Evolutionary conservation across 2,113 vertebrate species (phyloP).

Genomic region (Falcunculus frontatus): DNA sequence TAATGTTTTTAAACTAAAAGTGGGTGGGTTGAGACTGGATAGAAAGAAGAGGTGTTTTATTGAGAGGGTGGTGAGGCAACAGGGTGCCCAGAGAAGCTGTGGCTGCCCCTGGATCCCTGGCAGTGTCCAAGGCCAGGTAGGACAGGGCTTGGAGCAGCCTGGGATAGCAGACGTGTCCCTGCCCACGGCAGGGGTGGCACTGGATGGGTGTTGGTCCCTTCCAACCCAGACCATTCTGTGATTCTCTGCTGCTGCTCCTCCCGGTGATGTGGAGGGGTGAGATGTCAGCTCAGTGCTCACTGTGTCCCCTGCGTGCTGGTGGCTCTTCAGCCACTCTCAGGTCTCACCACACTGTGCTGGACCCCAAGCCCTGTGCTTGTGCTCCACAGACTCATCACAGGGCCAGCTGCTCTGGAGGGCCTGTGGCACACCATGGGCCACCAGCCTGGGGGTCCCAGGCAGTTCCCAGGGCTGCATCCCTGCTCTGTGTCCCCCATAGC

Average conservation of each 20-base stretch:
- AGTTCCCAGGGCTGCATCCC: not conserved
- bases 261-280: accelerated
- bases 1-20: not conserved
- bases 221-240: not conserved
- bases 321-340: accelerated
- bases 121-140: not conserved
- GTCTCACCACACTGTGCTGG: accelerated
- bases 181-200: not conserved
- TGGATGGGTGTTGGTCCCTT: not conserved
- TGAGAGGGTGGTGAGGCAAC: not conserved
- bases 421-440: accelerated
- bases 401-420: not conserved
- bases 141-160: not conserved
- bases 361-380: not conserved
- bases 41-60: not conserved
- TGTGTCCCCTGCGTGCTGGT: not conserved
- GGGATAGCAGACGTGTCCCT: too few relatives aligned
- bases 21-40: not conserved
- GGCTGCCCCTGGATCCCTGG: not conserved
- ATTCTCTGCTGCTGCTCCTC: not conserved
- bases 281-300: not conserved
- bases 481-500: not conserved
- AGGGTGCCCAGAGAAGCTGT: not conserved
- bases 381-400: accelerated
- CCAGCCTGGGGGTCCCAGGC: not conserved